A percentile compares a stretch with the other conserved stretches of the same genome.
phyloP scores from a whole-genome alignment of 2,888 invertebrate species.

The Zygothrica quintamaculata region DNA sequence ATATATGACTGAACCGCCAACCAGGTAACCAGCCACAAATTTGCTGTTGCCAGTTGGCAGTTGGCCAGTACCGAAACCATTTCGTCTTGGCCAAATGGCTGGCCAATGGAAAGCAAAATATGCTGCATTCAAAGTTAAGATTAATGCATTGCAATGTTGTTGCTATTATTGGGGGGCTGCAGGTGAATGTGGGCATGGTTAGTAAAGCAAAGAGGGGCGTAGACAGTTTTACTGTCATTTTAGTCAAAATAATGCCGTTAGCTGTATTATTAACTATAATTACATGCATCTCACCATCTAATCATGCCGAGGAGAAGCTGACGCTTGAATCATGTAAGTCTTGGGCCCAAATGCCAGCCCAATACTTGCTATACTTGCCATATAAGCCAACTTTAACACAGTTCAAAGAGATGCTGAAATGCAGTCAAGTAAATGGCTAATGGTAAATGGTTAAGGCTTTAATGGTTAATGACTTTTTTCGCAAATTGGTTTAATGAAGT shows the following conservation, averaged over 20 bases:
- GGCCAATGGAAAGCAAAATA: slow-evolving; percentile 60
- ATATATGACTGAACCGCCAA: too few species aligned
- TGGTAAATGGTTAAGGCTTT: slow-evolving; percentile 41
- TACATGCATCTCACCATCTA: slow-evolving; percentile 69
- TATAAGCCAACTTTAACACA: not conserved
- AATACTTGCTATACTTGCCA: too few species aligned
- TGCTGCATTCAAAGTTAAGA: slow-evolving; percentile 64
- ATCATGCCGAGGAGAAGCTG: slow-evolving; percentile 63
- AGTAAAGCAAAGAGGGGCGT: slow-evolving; percentile 42
- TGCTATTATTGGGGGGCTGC: slow-evolving; percentile 26
- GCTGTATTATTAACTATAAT: slow-evolving; percentile 78
- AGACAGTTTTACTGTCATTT: slow-evolving; percentile 76
- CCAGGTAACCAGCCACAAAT: slow-evolving; percentile 42
- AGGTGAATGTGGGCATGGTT: slow-evolving; percentile 19
- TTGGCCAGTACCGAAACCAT: too few species aligned
- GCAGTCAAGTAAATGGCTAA: too few species aligned
- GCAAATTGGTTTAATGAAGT: slow-evolving; percentile 70
- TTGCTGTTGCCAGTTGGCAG: slow-evolving; percentile 32
- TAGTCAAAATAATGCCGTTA: slow-evolving; percentile 69
- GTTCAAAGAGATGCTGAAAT: too few species aligned
- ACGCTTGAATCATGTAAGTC: slow-evolving; percentile 24
- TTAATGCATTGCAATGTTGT: slow-evolving; percentile 74
- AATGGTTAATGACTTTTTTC: slow-evolving; percentile 46
- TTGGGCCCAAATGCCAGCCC: slow-evolving; percentile 28
- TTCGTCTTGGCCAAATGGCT: slow-evolving; percentile 18